Evolutionary conservation across 35 echinoderm and acorn worm species (phyloP).

Genomic region (Stichopus chloronotus): DNA sequence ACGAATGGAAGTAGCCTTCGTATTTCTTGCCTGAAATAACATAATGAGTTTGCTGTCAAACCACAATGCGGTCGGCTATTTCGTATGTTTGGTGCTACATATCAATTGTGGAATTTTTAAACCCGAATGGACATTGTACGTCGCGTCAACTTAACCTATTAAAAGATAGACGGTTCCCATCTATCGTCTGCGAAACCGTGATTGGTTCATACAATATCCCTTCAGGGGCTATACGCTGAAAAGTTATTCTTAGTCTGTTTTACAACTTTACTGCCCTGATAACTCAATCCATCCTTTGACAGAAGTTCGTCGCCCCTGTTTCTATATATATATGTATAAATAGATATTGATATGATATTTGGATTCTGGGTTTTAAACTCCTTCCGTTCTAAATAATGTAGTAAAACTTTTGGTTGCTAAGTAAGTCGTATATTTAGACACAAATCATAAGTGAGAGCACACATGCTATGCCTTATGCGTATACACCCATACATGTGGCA

Average conservation of each 20-base stretch:
- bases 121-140: constrained; percentile 2
- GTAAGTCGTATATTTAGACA: too few relatives aligned
- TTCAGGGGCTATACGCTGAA: constrained; percentile 2
- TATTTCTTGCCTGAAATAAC: neutral
- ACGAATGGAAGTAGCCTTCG: too few relatives aligned
- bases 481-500: too few relatives aligned
- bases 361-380: too few relatives aligned
- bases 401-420: too few relatives aligned
- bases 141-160: constrained; percentile 1
- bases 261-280: neutral
- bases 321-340: neutral
- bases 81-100: constrained; percentile 25
- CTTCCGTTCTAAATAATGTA: too few relatives aligned
- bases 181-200: neutral
- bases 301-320: neutral
- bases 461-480: too few relatives aligned
- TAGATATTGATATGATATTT: too few relatives aligned
- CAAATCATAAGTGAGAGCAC: too few relatives aligned
- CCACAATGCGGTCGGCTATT: constrained; percentile 21
- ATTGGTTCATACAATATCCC: neutral
- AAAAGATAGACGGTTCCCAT: neutral
- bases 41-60: neutral
- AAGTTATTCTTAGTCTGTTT: constrained; percentile 4
- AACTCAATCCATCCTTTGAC: constrained; percentile 24
- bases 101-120: constrained; percentile 28